Base-by-base conservation (phyloP, 1,140 invertebrate genomes). In the Hormaphis cornu region DNA sequence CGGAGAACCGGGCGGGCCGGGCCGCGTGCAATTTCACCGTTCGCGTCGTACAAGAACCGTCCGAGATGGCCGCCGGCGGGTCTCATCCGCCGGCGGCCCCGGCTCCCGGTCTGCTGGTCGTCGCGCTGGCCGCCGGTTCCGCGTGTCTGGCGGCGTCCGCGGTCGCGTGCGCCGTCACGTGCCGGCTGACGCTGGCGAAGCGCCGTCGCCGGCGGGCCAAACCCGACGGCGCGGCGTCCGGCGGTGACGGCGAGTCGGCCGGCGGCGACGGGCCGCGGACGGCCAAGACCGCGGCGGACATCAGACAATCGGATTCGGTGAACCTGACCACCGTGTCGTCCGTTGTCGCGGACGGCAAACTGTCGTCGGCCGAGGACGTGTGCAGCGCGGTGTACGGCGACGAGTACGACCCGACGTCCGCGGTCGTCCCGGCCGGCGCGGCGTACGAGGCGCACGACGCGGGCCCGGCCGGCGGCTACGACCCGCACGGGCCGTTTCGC, bases 1-100 rank as follows among this genome's bases (percentile, higher is more conserved):
- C 90, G 0, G 87, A 90, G 74, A 93, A 94, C 74, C 83, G 86
- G 5, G 91, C 90, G 0, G 91, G 91, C 12, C 83, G 80, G 61
- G 81, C 84, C 0, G 83, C 84, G 69, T 84, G 87, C 3, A 92
- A 92, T 75, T 89, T 89, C 70, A 90, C 89, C 0, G 81, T 93
- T 33, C 80, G 84, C 69, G 84, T 90, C 20, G 81, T 89, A 30
- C 81, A 48, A 88, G 90, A 74, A 89, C 86, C 73, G 80, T 83
- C 59, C 78, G 85, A 63, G 82, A 83, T 44, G 79, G 81, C 9
- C 85, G 86, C 54, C 76, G 85, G 50, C 84, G 84, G 74, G 79
- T 87, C 73, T 81, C 85, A 69, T 83, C 86, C 9, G 90, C 89
- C 0, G 90, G 90, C 16, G 6, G 10, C 10, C 1, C 42, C 61